Conservation (phyloP, 2,888 invertebrate genomes). For the Pristionchus exspectatus region DNA sequence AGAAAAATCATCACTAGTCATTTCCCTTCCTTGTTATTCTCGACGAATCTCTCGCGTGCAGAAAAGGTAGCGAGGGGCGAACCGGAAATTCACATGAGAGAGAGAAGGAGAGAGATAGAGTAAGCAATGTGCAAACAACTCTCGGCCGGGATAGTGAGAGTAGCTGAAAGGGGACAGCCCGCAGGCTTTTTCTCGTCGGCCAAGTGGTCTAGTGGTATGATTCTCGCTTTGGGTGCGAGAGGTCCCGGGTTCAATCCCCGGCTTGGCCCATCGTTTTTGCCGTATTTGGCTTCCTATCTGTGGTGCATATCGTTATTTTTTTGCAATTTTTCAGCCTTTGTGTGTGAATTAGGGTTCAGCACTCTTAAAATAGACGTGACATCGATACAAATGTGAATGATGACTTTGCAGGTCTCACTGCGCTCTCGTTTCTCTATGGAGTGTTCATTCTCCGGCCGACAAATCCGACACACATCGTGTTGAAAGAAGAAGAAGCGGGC, state of each 20-base stretch:
- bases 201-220: conserved; percentile 75
- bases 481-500: conserved; percentile 12
- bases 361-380: no score
- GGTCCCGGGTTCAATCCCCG: conserved; percentile 73
- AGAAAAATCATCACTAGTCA: no score
- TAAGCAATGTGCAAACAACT: background rate
- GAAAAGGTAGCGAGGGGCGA: background rate
- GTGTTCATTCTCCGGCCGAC: conserved; percentile 3
- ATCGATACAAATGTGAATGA: no score
- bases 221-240: conserved; percentile 77
- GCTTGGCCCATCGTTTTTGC: conserved; percentile 56
- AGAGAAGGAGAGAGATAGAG: background rate
- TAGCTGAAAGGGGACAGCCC: background rate
- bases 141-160: background rate
- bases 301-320: no score
- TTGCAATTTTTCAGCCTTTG: no score
- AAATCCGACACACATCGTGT: background rate
- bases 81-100: background rate
- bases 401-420: background rate
- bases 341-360: no score
- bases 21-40: no score
- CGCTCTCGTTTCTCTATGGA: conserved; percentile 6
- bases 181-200: conserved; percentile 28
- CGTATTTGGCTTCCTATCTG: background rate
- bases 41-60: background rate